Base-by-base conservation (phyloP, 2,888 invertebrate genomes). In the Ectobius pallidus region DNA sequence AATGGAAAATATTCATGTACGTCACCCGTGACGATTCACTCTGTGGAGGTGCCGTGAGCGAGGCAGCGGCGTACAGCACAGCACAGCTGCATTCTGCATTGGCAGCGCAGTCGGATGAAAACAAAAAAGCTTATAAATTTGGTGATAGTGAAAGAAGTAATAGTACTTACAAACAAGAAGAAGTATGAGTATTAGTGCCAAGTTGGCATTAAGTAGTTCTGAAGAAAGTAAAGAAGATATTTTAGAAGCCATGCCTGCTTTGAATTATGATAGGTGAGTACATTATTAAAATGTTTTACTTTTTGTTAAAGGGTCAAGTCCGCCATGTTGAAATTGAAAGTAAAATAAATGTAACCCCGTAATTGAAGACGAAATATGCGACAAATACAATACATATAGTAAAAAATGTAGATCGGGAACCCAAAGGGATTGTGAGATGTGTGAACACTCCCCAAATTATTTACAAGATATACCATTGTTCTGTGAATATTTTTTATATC, bases 101-200 rank as follows among this genome's bases (percentile, higher is more conserved):
- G 22, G 22, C 6, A 25, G 55, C 9, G 22, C 32, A 30, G 27
- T 22, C 25, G 65, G 46, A 46, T 44, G 44, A 46, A 44, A 65
- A 46, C 18, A 65, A 39, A 46, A n/a, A 25, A 11, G 11, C 7
- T 7, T 44, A 20, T 18, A 44, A 27, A 25, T 44, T 25, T 18
- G 42, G 65, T 27, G 18, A n/a, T 65, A 65, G 27, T 44, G 30
- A n/a, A 65, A 65, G 44, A 65, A 65, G 11, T 34, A 6, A 42
- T n/a, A 42, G 65, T 46, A n/a, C 44, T 44, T 42, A 25, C 9
- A 46, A n/a, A 65, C 27, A 44, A 39, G 32, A 69, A 58, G 63
- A 75, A 75, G 69, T 75, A 75, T 75, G 75, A 75, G 73, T 75
- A 75, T 74, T 74, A 73, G 75, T 75, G 73, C 73, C 73, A 69